phyloP scores from a whole-genome alignment of 1,140 invertebrate species.

The Papilio aristodemus region DNA sequence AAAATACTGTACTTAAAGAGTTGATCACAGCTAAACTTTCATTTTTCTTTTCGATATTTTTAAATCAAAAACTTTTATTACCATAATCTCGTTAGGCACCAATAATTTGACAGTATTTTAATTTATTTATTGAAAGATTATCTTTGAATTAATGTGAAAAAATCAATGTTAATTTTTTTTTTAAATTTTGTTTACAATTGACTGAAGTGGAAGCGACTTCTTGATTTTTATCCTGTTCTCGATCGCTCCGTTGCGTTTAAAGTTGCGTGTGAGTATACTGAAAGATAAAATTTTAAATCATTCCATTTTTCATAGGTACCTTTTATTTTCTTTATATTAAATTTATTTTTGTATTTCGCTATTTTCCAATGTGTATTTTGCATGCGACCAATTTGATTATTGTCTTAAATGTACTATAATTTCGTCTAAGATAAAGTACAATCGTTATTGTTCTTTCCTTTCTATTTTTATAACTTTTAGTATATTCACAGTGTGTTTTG shows the following conservation, averaged over 20 bases:
- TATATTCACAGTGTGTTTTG: conserved; percentile 71
- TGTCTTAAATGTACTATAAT: conserved; percentile 48
- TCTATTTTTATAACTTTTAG: conserved; percentile 58
- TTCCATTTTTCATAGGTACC: conserved; percentile 74
- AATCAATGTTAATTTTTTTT: conserved; percentile 72
- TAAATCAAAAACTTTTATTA: conserved; percentile 47
- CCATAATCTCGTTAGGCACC: conserved; percentile 53
- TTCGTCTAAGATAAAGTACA: conserved; percentile 58
- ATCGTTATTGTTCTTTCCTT: conserved; percentile 51
- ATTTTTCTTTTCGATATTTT: conserved; percentile 77
- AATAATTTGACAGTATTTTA: conserved; percentile 76
- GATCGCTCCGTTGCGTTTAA: conserved; percentile 67
- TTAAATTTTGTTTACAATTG: conserved; percentile 71
- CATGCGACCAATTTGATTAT: conserved; percentile 60
- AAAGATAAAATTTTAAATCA: conserved; percentile 73
- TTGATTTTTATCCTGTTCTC: conserved; percentile 64
- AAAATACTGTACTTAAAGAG: conserved; percentile 74
- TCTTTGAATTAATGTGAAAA: conserved; percentile 64
- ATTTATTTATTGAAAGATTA: conserved; percentile 73
- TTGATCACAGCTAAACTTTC: conserved; percentile 73
- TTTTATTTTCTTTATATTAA: conserved; percentile 51
- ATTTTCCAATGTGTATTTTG: conserved; percentile 74
- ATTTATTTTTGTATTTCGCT: conserved; percentile 56
- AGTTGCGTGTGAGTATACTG: conserved; percentile 73
- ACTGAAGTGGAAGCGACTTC: conserved; percentile 69